Evolutionary conservation across 2,113 vertebrate species (phyloP).

Genomic region (Lepus timidus): DNA sequence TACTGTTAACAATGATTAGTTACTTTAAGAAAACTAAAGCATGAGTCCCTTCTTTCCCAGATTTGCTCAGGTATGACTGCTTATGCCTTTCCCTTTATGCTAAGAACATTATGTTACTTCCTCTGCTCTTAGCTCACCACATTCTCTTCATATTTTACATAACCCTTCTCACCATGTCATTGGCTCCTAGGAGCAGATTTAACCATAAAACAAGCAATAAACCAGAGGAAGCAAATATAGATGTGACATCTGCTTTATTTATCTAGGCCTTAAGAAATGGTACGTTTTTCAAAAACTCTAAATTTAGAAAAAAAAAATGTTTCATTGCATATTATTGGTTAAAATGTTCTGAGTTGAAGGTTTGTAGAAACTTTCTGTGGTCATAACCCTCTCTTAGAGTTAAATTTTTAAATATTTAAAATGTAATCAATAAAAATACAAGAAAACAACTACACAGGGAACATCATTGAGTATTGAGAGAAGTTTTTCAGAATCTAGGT

Average conservation of each 20-base stretch:
- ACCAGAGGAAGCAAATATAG: neutral
- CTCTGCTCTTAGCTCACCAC: neutral
- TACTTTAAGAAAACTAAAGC: neutral
- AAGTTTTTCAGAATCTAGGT: neutral
- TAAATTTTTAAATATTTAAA: slow-evolving; percentile 54
- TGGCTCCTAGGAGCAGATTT: neutral
- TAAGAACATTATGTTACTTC: neutral
- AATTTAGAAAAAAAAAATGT: neutral
- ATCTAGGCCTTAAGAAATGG: slow-evolving; percentile 24
- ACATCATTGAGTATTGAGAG: neutral
- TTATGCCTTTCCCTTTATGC: neutral
- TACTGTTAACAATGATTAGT: neutral
- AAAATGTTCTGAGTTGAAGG: neutral
- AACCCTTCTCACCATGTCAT: neutral
- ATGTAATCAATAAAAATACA: slow-evolving; percentile 26
- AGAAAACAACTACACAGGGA: neutral
- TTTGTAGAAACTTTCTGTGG: neutral
- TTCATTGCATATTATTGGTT: neutral
- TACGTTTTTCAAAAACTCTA: neutral
- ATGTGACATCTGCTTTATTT: slow-evolving; percentile 41
- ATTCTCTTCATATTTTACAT: neutral
- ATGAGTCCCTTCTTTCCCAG: neutral
- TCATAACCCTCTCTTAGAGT: neutral
- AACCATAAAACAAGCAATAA: slow-evolving; percentile 30
- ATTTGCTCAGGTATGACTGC: neutral